Evolutionary conservation across 2,113 vertebrate genomes (phyloP).

Genomic region (Indicator indicator): DNA sequence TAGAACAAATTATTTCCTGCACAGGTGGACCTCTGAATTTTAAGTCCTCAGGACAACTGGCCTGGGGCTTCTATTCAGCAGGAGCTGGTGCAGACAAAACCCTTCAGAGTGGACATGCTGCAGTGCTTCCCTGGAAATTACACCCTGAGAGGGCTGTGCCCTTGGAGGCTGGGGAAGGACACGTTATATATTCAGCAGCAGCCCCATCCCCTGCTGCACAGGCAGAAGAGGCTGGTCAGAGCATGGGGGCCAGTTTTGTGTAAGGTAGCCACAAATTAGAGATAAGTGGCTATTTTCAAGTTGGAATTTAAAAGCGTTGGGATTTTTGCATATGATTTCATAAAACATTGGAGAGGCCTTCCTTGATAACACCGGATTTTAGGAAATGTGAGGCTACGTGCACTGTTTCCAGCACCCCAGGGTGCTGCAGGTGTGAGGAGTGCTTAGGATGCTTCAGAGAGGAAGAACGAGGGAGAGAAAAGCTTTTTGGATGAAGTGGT

Average conservation of each 20-base stretch:
- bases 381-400: background rate
- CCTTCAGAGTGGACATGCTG: background rate
- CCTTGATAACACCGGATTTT: background rate
- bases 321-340: background rate
- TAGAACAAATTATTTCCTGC: background rate
- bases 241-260: background rate
- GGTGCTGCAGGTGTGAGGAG: constrained; percentile 38
- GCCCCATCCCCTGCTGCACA: background rate
- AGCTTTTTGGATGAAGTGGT: constrained; percentile 28
- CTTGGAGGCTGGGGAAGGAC: background rate
- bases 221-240: background rate
- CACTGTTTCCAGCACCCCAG: constrained; percentile 41
- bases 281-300: background rate
- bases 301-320: background rate
- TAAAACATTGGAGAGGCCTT: background rate
- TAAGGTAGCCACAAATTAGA: background rate
- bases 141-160: background rate
- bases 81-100: background rate
- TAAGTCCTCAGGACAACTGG: background rate
- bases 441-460: constrained; percentile 31
- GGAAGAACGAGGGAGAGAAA: constrained; percentile 12
- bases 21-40: background rate
- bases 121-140: background rate
- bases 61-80: background rate
- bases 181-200: background rate